Base-by-base conservation (phyloP, 2,888 invertebrate genomes). In the Mythimna vitellina region DNA sequence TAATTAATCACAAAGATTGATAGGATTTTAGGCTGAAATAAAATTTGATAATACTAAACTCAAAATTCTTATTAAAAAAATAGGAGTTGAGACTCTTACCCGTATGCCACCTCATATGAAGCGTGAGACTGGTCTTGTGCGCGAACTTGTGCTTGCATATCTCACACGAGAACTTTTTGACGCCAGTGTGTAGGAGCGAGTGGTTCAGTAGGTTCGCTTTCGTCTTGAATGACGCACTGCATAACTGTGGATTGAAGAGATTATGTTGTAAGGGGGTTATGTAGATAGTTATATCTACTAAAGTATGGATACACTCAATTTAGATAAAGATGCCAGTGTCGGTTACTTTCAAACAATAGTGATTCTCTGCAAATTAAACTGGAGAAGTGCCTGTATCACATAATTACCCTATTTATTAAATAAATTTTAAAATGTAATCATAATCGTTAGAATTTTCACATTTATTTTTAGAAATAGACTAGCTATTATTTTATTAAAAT, bases 71-170 rank as follows among this genome's bases (percentile, higher is more conserved):
- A n/a, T 1, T 2, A 8, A 49, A 20, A 51, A 7, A 22, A n/a
- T 53, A 0, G 3, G 14, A 2, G 14, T 7, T 29, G 6, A 53
- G 3, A 20, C 12, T n/a, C 70, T 58, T 62, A 85, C 97, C 97
- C 0, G 96, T 96, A 84, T 98, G 98, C 96, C 97, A 97, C 51
- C 97, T 93, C 92, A 97, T 96, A 89, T 98, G 98, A 65, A 98
- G 92, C 7, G 97, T 98, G 56, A 98, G 96, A 77, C 98, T 98
- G 0, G 98, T 98, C 91, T 98, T 98, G 90, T 98, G 98, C 12
- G 97, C 97, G 90, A 98, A 98, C 84, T 96, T 96, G 87, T 97
- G 97, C 51, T 97, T 97, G 91, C 98, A 98, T 53, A 97, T 95
- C 73, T 97, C 97, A 87, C 98, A 98, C 9, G 96, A 94, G 92